Base-by-base conservation (phyloP, 1,140 invertebrate species). In the Macrocentrus cingulum region DNA sequence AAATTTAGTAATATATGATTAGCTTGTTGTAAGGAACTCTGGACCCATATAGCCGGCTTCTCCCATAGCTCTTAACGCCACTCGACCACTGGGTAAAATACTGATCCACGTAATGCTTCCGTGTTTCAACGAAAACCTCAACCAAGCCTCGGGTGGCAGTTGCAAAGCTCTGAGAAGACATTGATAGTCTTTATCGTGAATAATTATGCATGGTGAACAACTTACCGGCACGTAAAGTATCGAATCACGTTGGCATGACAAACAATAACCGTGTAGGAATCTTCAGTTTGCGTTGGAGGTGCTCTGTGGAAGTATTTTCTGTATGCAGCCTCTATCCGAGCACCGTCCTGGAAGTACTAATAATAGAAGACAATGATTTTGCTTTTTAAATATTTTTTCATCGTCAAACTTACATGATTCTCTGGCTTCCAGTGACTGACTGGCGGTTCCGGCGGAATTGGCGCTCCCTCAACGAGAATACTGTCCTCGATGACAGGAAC, bases 191-290 rank as follows among this genome's bases (percentile, higher is more conserved):
- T 56, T 16, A 2, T 53, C 22, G 59, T 16, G 13, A 34, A 37
- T 23, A 52, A 34, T 4, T 13, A 8, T 16, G 0, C 11, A 44
- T 34, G 20, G 49, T 52, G 49, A 22, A 1, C 8, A 11, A 79
- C 75, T 81, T 75, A 95, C 93, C 93, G 87, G 82, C 96, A 99
- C 13, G 97, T 88, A 80, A 99, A 97, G 80, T 97, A 99, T 56
- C 97, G 81, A 66, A 99, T 99, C 8, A 99, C 96, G 81, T 99
- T 99, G 9, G 92, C 96, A 81, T 99, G 97, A 63, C 96, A 99
- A 3, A 99, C 95, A 41, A 99, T 81, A 22, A 99, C 73, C 44
- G 97, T 97, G 75, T 92, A 96, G 4, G 86, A 87, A 73, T 98
- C 94, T 56, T 88, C 80, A 44, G 86, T 82, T 79, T 99, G 94